Conservation (phyloP, 2,797 vertebrate species). For the Anabas testudineus region DNA sequence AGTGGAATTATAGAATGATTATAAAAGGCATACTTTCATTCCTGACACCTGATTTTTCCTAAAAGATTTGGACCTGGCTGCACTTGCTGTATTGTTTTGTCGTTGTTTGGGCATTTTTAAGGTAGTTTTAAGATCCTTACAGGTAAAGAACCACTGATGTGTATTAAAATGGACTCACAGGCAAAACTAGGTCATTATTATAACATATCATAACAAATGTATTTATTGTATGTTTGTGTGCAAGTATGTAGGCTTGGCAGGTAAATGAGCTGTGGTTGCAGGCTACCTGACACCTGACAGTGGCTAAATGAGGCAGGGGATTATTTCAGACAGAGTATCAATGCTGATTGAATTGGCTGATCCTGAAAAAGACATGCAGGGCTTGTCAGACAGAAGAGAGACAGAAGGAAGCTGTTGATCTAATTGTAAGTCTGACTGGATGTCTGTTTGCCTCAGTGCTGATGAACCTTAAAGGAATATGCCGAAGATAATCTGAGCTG, state of each 20-base stretch:
- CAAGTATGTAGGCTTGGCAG: slow-evolving; percentile 6
- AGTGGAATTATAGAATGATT: too few species aligned
- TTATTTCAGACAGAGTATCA: slow-evolving; percentile 59
- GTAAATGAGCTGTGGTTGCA: slow-evolving; percentile 16
- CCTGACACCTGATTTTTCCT: too few species aligned
- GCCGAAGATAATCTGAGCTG: not conserved
- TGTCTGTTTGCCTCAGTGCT: slow-evolving; percentile 17
- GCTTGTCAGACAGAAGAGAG: slow-evolving; percentile 50
- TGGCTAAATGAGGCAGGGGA: slow-evolving; percentile 40
- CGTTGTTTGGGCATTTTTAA: not conserved
- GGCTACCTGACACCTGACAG: not conserved
- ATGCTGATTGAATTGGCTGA: slow-evolving; percentile 72
- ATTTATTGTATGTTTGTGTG: not conserved
- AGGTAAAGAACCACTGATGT: not conserved
- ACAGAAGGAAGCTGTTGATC: slow-evolving; percentile 62
- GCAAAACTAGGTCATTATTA: too few species aligned
- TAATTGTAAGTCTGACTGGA: slow-evolving; percentile 58
- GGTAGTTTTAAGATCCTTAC: not conserved
- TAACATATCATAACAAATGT: not conserved
- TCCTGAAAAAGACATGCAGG: slow-evolving; percentile 59
- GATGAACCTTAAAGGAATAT: slow-evolving; percentile 16
- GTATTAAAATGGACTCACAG: not conserved
- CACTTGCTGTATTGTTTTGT: slow-evolving; percentile 4
- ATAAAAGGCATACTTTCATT: too few species aligned
- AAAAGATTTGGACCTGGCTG: not conserved